These are phyloP conservation scores for Prosopocoilus inquinatus DNA, from an alignment of 2,888 invertebrate species.

Conservation along the genomic window DNA sequence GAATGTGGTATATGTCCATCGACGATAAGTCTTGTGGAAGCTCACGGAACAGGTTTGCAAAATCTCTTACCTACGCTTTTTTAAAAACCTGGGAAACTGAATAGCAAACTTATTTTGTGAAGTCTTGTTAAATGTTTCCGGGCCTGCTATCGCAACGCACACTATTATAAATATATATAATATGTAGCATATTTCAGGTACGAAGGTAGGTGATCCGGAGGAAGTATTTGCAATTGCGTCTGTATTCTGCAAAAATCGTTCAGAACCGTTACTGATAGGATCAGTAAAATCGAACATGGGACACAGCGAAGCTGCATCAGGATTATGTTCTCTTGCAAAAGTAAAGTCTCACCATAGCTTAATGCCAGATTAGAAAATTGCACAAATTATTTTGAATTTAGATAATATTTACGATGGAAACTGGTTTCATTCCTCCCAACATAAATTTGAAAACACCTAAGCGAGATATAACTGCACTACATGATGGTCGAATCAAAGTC, in stretches of 20 bases:
- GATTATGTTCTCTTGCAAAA: conserved; percentile 80
- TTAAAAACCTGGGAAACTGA: background rate
- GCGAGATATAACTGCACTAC: conserved; percentile 59
- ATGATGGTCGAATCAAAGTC: conserved; percentile 65
- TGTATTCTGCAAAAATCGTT: conserved; percentile 71
- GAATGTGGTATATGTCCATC: conserved; percentile 70
- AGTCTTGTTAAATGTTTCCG: no score
- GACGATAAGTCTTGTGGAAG: conserved; percentile 76
- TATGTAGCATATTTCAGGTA: no score
- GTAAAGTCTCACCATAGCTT: conserved; percentile 42
- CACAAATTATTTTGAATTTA: background rate
- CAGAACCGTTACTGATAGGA: conserved; percentile 76
- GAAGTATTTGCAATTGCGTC: conserved; percentile 82
- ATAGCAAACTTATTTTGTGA: conserved; percentile 20
- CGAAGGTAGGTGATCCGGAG: conserved; percentile 86
- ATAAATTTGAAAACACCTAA: conserved; percentile 62
- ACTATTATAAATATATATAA: no score
- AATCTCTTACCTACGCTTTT: no score
- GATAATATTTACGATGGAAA: conserved; percentile 69
- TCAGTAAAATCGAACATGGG: conserved; percentile 94
- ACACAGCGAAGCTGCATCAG: conserved; percentile 85
- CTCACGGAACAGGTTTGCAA: conserved; percentile 50
- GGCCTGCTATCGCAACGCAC: no score
- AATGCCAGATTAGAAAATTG: background rate
- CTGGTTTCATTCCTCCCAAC: conserved; percentile 80